Conservation (phyloP, 2,797 vertebrate species). For the Lutjanus argentimaculatus region DNA sequence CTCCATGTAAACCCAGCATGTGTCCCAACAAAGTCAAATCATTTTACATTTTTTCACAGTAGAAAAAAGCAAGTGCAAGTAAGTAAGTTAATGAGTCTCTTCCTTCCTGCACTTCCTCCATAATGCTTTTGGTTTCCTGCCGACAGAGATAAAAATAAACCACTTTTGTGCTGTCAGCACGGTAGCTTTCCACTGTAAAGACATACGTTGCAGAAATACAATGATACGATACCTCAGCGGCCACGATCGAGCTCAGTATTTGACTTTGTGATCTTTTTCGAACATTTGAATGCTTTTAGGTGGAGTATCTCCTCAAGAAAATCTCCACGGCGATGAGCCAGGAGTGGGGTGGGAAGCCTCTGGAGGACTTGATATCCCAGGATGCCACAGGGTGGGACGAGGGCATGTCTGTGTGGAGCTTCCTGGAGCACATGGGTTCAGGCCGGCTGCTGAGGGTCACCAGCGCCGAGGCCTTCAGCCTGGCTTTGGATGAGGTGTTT, state of each 20-base stretch:
- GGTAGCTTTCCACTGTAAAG: conserved; percentile 15
- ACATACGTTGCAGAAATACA: not conserved
- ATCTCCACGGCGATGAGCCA: conserved; percentile 84
- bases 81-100: conserved; percentile 72
- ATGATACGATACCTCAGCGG: not conserved
- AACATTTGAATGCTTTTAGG: conserved; percentile 65
- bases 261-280: not conserved
- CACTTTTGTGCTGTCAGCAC: conserved; percentile 33
- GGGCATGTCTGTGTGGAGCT: conserved; percentile 85
- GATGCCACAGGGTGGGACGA: conserved; percentile 73
- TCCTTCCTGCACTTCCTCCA: conserved; percentile 77
- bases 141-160: conserved; percentile 64
- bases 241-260: accelerated
- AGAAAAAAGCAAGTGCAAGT: conserved; percentile 57
- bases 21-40: not conserved
- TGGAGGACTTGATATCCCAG: conserved; percentile 81
- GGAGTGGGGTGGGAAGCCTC: conserved; percentile 84
- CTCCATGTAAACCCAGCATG: conserved; percentile 1
- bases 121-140: conserved; percentile 76
- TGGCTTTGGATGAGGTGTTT: conserved; percentile 87
- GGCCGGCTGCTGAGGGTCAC: conserved; percentile 79
- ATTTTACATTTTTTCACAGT: conserved; percentile 31
- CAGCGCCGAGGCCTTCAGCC: conserved; percentile 83
- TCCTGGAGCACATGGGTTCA: conserved; percentile 82
- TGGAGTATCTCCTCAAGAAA: conserved; percentile 89